Conservation (phyloP, 2,113 vertebrate species). For the Elachura formosa region DNA sequence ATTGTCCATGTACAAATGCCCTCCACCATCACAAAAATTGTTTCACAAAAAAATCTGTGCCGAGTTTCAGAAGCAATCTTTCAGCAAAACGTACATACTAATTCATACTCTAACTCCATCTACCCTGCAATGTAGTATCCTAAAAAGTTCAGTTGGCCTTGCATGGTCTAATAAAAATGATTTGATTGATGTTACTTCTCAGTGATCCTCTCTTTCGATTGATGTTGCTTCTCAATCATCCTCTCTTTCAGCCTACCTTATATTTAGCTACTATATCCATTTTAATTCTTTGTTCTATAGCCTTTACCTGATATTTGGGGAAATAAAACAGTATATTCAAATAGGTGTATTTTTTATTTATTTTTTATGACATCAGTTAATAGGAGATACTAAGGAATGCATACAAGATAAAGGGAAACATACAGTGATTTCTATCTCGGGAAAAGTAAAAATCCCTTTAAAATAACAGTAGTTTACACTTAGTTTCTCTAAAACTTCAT, state of each 20-base stretch:
- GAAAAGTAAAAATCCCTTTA: background rate
- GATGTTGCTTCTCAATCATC: background rate
- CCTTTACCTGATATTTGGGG: background rate
- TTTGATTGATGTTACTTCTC: background rate
- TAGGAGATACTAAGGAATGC: background rate
- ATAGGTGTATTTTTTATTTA: background rate
- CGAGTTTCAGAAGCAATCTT: background rate
- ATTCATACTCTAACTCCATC: background rate
- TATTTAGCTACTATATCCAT: background rate
- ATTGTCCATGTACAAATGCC: background rate
- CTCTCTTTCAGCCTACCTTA: background rate
- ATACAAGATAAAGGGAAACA: background rate
- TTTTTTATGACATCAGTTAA: background rate
- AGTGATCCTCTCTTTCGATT: background rate
- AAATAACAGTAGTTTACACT: background rate
- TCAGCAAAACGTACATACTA: background rate
- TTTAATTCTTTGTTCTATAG: background rate
- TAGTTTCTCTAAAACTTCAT: background rate
- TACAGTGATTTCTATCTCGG: background rate
- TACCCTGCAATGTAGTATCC: background rate
- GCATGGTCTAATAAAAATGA: background rate
- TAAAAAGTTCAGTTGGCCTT: background rate
- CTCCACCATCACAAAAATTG: rapidly evolving
- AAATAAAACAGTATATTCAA: background rate
- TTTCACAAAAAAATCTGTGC: background rate